phyloP scores from a whole-genome alignment of 2,888 invertebrate genomes.

The Drosophila macrothrix region DNA sequence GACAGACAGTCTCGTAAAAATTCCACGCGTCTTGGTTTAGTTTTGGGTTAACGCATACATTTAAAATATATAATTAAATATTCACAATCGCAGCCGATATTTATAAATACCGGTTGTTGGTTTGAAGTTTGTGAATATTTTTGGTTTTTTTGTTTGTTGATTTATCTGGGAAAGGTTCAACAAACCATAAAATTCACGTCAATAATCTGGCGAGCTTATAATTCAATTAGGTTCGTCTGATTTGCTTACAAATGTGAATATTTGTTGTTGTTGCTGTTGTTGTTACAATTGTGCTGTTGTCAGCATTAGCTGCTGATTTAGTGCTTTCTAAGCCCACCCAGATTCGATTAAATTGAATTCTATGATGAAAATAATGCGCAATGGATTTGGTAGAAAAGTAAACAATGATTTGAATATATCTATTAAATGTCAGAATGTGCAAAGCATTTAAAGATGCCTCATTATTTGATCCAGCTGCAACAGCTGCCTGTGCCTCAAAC shows the following conservation, averaged over 20 bases:
- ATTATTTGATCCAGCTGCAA: conserved; percentile 30
- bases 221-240: conserved; percentile 16
- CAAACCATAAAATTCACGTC: conserved; percentile 51
- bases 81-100: conserved; percentile 28
- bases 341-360: conserved; percentile 11
- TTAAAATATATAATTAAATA: conserved; percentile 37
- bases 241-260: conserved; percentile 46
- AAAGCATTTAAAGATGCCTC: conserved; percentile 49
- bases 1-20: conserved; percentile 14
- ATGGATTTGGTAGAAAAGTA: conserved; percentile 8
- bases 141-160: neutral
- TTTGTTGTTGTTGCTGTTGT: conserved; percentile 16
- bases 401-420: conserved; percentile 21
- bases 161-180: conserved; percentile 58
- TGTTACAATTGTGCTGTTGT: neutral
- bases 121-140: neutral
- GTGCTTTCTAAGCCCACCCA: conserved; percentile 46
- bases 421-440: conserved; percentile 43
- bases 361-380: conserved; percentile 36
- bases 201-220: conserved; percentile 26
- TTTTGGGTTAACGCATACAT: conserved; percentile 16
- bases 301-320: conserved; percentile 5
- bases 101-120: conserved; percentile 53
- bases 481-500: conserved; percentile 20
- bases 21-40: conserved; percentile 12